Conservation (phyloP, 2,113 vertebrate genomes). For the Nothoprocta perdicaria region DNA sequence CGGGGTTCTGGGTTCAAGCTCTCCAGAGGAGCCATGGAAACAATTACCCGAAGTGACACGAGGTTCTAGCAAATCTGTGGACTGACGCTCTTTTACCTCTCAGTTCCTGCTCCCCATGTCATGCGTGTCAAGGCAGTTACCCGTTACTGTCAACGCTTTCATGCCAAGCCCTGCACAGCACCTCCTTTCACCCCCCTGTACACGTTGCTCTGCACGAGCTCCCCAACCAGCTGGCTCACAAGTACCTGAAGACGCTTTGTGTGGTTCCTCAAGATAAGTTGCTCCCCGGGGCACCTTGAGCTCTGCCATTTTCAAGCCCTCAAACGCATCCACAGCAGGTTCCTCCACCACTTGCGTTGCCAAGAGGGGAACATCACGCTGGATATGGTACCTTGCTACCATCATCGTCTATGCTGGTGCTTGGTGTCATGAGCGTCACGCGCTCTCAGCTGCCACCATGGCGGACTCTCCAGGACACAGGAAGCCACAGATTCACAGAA, state of each 20-base stretch:
- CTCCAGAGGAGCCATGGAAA: neutral
- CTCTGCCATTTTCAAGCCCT: neutral
- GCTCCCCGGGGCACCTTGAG: neutral
- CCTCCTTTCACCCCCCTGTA: neutral
- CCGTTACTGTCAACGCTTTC: rapidly evolving
- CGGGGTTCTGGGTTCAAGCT: neutral
- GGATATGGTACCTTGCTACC: neutral
- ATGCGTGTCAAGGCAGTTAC: neutral
- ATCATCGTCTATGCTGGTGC: neutral
- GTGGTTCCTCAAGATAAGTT: neutral
- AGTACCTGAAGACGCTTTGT: rapidly evolving
- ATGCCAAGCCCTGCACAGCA: neutral
- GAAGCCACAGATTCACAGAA: too few relatives aligned
- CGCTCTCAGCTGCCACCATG: too few relatives aligned
- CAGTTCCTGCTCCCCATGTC: neutral
- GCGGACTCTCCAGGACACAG: neutral
- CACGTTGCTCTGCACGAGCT: too few relatives aligned
- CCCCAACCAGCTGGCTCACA: rapidly evolving
- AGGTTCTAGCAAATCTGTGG: neutral
- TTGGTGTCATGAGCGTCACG: neutral
- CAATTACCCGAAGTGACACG: too few relatives aligned
- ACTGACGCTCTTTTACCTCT: neutral
- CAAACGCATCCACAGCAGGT: neutral
- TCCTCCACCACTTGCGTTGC: neutral
- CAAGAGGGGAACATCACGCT: neutral